Base-by-base conservation (phyloP, 2,797 vertebrate genomes). In the Chiropotes sagulatus region DNA sequence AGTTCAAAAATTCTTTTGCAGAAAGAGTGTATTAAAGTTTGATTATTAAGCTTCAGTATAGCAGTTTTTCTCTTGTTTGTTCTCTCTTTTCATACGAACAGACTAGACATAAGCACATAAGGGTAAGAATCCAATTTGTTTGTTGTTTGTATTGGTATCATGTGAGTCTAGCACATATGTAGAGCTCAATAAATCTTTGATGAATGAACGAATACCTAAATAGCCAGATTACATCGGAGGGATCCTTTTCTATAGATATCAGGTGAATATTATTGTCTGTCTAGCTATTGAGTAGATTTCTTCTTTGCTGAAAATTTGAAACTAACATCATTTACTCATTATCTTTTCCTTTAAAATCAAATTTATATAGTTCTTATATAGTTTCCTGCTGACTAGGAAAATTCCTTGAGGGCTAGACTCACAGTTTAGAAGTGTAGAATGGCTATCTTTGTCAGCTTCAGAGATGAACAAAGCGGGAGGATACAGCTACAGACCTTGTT, bases 291-390 rank as follows among this genome's bases (percentile, higher is more conserved):
- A 24, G 30, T 79, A 85, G 14, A 85, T 73, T 81, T 93, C 50
- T 86, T 92, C 28, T 85, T 93, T 89, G 26, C 72, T 93, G 64
- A 93, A 84, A 24, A 20, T 92, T 87, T 90, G 13, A 0, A 84
- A 7, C 10, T 90, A 75, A 88, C 44, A 36, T 80, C 26, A 87
- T 58, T 92, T 86, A 48, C 28, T 81, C 46, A 76, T 81, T 93
- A 90, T n/a, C 14, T 88, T 95, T 89, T 94, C 26, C 67, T 57
- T 95, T 50, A 93, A 93, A 95, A 94, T 88, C 36, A 91, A 64
- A 52, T 88, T 54, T 81, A 48, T 70, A 14, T 72, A 33, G 20
- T 87, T 94, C 14, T 93, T 85, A n/a, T 52, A 85, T 73, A 78
- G 85, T 78, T 95, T 87, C 52, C 33, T 94, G 6, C 19, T 79